phyloP scores from a whole-genome alignment of 1,140 invertebrate genomes.

The Caerostris darwini region DNA sequence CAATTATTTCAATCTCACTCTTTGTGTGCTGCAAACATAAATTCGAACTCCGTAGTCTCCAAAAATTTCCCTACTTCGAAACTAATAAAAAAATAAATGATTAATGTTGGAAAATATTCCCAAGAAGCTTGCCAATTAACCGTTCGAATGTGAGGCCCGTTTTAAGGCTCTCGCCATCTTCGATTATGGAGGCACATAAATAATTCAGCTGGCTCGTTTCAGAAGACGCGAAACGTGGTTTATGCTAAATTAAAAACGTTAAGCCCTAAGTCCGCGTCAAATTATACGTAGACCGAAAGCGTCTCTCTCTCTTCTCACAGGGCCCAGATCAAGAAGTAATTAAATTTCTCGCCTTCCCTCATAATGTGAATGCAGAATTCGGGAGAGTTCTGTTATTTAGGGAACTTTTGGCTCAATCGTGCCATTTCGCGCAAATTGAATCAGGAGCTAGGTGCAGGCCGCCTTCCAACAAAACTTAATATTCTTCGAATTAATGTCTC shows the following conservation, averaged over 20 bases:
- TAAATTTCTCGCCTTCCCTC: slow-evolving; percentile 57
- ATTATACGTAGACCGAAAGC: not conserved
- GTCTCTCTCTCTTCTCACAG: not conserved
- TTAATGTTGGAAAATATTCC: slow-evolving; percentile 24
- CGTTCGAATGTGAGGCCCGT: not conserved
- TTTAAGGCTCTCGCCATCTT: slow-evolving; percentile 19
- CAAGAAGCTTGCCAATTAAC: slow-evolving; percentile 20
- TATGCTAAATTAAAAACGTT: slow-evolving; percentile 68
- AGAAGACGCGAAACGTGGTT: slow-evolving; percentile 47
- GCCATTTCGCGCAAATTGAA: slow-evolving; percentile 37
- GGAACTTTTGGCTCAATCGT: slow-evolving; percentile 62
- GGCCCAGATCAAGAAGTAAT: slow-evolving; percentile 51
- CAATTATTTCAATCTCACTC: no score
- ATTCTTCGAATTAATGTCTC: slow-evolving; percentile 65
- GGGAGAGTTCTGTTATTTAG: slow-evolving; percentile 36
- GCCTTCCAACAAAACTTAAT: slow-evolving; percentile 62
- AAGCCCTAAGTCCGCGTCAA: slow-evolving; percentile 39
- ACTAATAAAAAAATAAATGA: not conserved
- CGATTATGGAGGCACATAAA: slow-evolving; percentile 43
- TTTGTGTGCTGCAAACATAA: no score
- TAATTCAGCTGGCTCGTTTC: slow-evolving; percentile 37
- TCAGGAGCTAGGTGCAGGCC: slow-evolving; percentile 2
- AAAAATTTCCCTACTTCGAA: no score
- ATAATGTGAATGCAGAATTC: slow-evolving; percentile 48
- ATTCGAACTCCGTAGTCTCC: no score